phyloP scores from a whole-genome alignment of 2,888 invertebrate genomes.

The Mimachlamys varia region DNA sequence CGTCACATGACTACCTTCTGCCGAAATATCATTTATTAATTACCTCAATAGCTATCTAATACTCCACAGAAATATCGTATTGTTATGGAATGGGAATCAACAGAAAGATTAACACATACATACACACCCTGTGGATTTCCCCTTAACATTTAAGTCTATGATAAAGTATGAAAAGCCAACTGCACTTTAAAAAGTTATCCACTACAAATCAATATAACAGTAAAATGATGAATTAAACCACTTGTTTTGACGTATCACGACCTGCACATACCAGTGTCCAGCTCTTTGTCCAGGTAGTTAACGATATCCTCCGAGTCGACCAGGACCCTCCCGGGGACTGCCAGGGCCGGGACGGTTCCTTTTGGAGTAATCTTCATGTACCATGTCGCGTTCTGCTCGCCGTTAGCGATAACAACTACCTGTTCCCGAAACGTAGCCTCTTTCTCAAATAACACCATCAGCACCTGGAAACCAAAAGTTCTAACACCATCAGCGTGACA shows the following conservation, averaged over 20 bases:
- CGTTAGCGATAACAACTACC: slow-evolving; percentile 53
- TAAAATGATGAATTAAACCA: not conserved
- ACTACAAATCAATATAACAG: no score
- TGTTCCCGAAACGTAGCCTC: slow-evolving; percentile 59
- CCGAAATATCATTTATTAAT: no score
- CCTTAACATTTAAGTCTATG: no score
- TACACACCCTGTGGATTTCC: no score
- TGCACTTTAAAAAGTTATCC: no score
- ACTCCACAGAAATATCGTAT: no score
- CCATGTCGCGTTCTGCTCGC: slow-evolving; percentile 65
- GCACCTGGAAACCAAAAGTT: slow-evolving; percentile 52
- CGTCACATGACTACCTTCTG: no score
- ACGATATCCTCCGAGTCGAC: slow-evolving; percentile 69
- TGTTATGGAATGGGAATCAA: no score
- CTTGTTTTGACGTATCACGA: not conserved
- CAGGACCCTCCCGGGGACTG: slow-evolving; percentile 65
- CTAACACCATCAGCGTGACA: no score
- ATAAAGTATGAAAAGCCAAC: no score
- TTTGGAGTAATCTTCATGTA: slow-evolving; percentile 66
- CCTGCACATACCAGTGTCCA: slow-evolving; percentile 51
- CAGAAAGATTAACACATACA: no score
- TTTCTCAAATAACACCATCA: slow-evolving; percentile 66
- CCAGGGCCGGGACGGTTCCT: slow-evolving; percentile 66
- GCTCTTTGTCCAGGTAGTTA: slow-evolving; percentile 64
- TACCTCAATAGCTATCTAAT: no score